Conservation (phyloP, 2,797 vertebrate species). For the Chelon auratus region DNA sequence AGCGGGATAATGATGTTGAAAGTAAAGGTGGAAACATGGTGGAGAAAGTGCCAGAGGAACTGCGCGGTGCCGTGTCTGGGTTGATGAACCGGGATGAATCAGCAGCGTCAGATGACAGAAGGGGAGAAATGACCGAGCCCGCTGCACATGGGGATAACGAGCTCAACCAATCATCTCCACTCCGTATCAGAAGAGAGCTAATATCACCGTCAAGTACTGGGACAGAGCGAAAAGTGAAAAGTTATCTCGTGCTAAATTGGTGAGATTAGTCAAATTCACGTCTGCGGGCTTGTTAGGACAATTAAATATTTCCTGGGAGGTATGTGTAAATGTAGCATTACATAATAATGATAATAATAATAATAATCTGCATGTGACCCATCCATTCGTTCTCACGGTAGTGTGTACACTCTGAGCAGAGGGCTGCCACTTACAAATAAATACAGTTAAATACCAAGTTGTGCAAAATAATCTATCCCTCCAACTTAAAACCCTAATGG, state of each 20-base stretch:
- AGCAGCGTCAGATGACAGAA: slow-evolving; percentile 32
- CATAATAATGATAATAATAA: too few species aligned
- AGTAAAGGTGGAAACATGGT: not conserved
- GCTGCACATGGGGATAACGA: slow-evolving; percentile 54
- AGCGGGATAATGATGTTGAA: not conserved
- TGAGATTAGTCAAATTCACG: slow-evolving; percentile 35
- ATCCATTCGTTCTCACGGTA: too few species aligned
- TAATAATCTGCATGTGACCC: too few species aligned
- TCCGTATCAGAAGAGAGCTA: slow-evolving; percentile 33
- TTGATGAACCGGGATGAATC: slow-evolving; percentile 45
- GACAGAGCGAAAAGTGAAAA: slow-evolving; percentile 15
- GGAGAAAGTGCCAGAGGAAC: not conserved
- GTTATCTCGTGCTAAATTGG: slow-evolving; percentile 46
- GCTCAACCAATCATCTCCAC: slow-evolving; percentile 36
- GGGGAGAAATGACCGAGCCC: slow-evolving; percentile 39
- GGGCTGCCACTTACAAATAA: too few species aligned
- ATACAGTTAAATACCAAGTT: too few species aligned
- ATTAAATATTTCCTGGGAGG: slow-evolving; percentile 13
- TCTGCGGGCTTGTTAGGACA: slow-evolving; percentile 8
- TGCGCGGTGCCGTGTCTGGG: slow-evolving; percentile 4
- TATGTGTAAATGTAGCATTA: not conserved
- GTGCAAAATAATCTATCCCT: too few species aligned
- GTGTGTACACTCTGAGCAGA: too few species aligned
- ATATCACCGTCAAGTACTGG: slow-evolving; percentile 13
- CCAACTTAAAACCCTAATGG: too few species aligned